Percentiles rank a stretch among this genome's conserved stretches.
Evolutionary conservation across 2,888 invertebrate genomes (phyloP).

Genomic region (Cephus pulcher): DNA sequence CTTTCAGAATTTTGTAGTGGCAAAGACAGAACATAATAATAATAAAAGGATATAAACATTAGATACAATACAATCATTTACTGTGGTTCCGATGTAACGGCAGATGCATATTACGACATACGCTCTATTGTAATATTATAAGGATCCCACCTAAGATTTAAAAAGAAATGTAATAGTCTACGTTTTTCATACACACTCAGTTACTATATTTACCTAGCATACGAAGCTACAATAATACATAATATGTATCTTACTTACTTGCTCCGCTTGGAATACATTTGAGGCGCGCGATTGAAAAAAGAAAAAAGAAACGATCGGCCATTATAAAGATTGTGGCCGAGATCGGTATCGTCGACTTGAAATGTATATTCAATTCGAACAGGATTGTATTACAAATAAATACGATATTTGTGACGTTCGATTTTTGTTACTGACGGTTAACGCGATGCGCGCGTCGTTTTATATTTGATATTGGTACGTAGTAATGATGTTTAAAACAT

Average conservation of each 20-base stretch:
- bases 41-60: neutral
- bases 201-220: slow-evolving; percentile 57
- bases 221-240: slow-evolving; percentile 34
- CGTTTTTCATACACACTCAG: slow-evolving; percentile 62
- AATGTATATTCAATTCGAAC: slow-evolving; percentile 51
- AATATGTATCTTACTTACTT: slow-evolving; percentile 47
- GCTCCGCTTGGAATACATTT: slow-evolving; percentile 44
- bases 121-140: slow-evolving; percentile 49
- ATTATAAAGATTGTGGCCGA: neutral
- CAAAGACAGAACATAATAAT: neutral
- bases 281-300: slow-evolving; percentile 32
- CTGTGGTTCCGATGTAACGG: slow-evolving; percentile 5
- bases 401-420: slow-evolving; percentile 42
- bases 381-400: slow-evolving; percentile 43
- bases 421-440: slow-evolving; percentile 1
- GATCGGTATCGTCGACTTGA: slow-evolving; percentile 49
- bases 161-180: slow-evolving; percentile 60
- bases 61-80: slow-evolving; percentile 21
- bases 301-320: neutral
- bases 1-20: neutral
- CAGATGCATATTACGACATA: slow-evolving; percentile 26
- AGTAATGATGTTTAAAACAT: neutral
- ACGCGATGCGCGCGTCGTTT: neutral
- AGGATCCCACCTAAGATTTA: slow-evolving; percentile 55
- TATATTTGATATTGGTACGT: neutral